Conservation (phyloP, 2,797 vertebrate genomes). For the Dallia pectoralis region DNA sequence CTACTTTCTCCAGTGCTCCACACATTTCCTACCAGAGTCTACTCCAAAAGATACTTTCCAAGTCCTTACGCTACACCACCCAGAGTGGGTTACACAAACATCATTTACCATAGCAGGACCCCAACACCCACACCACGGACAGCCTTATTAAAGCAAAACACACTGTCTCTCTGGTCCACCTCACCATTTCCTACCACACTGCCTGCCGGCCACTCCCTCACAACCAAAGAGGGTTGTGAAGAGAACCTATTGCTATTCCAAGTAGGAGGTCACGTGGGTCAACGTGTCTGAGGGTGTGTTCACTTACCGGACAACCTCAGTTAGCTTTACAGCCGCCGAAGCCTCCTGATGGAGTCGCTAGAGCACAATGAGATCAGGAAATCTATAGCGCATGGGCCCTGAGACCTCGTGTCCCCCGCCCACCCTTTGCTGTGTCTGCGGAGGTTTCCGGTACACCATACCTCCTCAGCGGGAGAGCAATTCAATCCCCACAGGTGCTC, state of each 20-base stretch:
- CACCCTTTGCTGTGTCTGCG: no score
- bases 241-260: not conserved
- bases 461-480: no score
- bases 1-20: not conserved
- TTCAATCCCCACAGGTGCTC: no score
- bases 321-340: no score
- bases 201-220: not conserved
- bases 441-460: no score
- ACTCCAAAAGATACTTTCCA: not conserved
- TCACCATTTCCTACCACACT: conserved; percentile 2
- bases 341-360: no score
- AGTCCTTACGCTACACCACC: conserved; percentile 1
- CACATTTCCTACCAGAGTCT: not conserved
- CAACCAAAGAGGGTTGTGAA: not conserved
- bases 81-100: conserved; percentile 16
- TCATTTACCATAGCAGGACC: not conserved
- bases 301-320: no score
- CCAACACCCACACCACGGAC: conserved; percentile 13
- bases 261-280: no score
- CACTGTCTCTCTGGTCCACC: not conserved
- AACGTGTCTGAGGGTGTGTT: no score
- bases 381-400: no score
- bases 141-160: not conserved
- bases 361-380: no score
- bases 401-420: no score